phyloP scores from a whole-genome alignment of 2,797 vertebrate species.

The Anguilla megastoma region DNA sequence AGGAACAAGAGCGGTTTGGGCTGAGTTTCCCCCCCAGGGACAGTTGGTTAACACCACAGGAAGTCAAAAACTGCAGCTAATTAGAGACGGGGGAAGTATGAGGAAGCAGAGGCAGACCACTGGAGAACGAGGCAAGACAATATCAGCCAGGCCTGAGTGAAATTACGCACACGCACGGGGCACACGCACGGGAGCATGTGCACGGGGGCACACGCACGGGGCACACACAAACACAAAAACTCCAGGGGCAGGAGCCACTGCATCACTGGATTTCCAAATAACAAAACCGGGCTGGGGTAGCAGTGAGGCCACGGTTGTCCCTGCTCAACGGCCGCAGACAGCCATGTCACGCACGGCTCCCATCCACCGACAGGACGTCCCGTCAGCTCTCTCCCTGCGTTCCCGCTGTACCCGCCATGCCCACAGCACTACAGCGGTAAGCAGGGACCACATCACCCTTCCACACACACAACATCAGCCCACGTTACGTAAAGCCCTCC shows the following conservation, averaged over 20 bases:
- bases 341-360: too few relatives aligned
- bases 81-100: background rate
- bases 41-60: background rate
- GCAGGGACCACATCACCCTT: too few relatives aligned
- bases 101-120: background rate
- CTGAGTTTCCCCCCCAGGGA: background rate
- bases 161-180: background rate
- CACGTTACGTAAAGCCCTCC: too few relatives aligned
- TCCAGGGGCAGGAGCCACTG: background rate
- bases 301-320: background rate
- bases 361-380: too few relatives aligned
- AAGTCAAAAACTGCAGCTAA: background rate
- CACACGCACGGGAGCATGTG: too few relatives aligned
- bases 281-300: slow-evolving; percentile 4
- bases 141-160: background rate
- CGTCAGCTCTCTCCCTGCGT: too few relatives aligned
- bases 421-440: too few relatives aligned
- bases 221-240: background rate
- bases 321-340: background rate
- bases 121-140: background rate
- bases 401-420: too few relatives aligned
- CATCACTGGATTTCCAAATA: slow-evolving; percentile 43
- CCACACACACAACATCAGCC: too few relatives aligned
- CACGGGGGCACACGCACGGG: too few relatives aligned
- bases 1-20: background rate